These are phyloP conservation scores for Pseudopleuronectes americanus DNA, from an alignment of 2,797 vertebrate species.

Conservation along the genomic window DNA sequence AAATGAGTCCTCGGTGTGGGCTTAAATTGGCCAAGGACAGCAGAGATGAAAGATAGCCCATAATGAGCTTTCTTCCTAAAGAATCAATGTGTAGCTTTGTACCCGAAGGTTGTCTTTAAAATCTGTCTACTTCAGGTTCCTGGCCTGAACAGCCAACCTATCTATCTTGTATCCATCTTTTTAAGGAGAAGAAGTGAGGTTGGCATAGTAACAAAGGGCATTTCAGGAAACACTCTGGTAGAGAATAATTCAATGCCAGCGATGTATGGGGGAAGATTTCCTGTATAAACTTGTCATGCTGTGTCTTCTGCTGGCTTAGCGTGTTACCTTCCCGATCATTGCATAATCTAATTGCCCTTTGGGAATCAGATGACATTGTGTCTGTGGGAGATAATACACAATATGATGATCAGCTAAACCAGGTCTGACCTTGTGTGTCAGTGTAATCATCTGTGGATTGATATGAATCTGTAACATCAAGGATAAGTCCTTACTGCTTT, in stretches of 20 bases:
- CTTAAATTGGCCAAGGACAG: conserved; percentile 77
- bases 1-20: conserved; percentile 57
- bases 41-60: conserved; percentile 74
- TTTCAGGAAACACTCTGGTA: conserved; percentile 9
- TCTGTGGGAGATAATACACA: conserved; percentile 64
- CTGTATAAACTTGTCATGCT: conserved; percentile 20
- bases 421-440: conserved; percentile 64
- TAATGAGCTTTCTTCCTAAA: conserved; percentile 75
- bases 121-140: conserved; percentile 52
- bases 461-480: conserved; percentile 68
- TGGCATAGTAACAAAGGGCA: conserved; percentile 16
- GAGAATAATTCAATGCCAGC: conserved; percentile 24
- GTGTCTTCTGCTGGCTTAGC: conserved; percentile 29
- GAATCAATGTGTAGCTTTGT: conserved; percentile 75
- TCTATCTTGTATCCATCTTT: conserved; percentile 52
- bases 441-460: conserved; percentile 58
- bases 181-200: conserved; percentile 33
- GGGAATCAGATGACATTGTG: conserved; percentile 72
- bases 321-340: conserved; percentile 37
- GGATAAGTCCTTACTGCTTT: conserved; percentile 36
- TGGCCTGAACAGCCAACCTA: conserved; percentile 21
- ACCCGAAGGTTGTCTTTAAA: conserved; percentile 71
- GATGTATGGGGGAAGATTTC: conserved; percentile 1
- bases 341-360: conserved; percentile 69
- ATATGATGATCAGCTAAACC: conserved; percentile 70